phyloP scores from a whole-genome alignment of 2,797 vertebrate genomes.

The Diglossa cyanea region DNA sequence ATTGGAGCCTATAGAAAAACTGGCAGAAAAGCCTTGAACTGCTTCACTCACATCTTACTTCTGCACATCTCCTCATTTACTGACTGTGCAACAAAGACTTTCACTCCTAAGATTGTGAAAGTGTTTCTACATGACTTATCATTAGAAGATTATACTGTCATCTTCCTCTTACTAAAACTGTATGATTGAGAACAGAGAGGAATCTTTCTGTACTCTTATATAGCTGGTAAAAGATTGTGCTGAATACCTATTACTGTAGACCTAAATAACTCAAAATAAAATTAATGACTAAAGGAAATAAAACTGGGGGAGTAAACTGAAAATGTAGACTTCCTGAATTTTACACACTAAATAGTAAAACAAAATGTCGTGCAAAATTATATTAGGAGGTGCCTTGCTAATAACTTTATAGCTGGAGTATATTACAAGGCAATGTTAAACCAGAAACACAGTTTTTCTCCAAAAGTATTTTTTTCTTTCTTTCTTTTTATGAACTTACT shows the following conservation, averaged over 20 bases:
- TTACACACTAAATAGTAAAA: neutral
- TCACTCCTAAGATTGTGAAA: neutral
- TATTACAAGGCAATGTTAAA: neutral
- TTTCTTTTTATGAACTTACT: neutral
- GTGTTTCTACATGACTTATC: constrained; percentile 4
- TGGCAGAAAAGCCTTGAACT: neutral
- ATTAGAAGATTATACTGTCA: constrained; percentile 30
- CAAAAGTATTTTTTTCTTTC: neutral
- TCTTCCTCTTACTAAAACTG: constrained; percentile 21
- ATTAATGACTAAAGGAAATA: neutral
- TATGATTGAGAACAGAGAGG: neutral
- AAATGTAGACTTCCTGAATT: neutral
- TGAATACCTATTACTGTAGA: neutral
- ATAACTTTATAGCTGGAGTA: neutral
- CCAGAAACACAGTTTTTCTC: neutral
- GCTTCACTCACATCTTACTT: neutral
- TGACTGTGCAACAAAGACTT: neutral
- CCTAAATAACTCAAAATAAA: neutral
- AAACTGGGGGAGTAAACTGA: neutral
- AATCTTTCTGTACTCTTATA: neutral
- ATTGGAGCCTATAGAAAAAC: neutral
- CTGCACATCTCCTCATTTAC: neutral
- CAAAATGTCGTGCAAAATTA: neutral
- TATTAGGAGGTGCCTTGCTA: neutral
- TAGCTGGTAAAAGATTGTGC: neutral